Evolutionary conservation across 1,140 invertebrate genomes (phyloP), one percentile per base, ranked within the genome.

Genomic region (Zeugodacus cucurbitae): DNA sequence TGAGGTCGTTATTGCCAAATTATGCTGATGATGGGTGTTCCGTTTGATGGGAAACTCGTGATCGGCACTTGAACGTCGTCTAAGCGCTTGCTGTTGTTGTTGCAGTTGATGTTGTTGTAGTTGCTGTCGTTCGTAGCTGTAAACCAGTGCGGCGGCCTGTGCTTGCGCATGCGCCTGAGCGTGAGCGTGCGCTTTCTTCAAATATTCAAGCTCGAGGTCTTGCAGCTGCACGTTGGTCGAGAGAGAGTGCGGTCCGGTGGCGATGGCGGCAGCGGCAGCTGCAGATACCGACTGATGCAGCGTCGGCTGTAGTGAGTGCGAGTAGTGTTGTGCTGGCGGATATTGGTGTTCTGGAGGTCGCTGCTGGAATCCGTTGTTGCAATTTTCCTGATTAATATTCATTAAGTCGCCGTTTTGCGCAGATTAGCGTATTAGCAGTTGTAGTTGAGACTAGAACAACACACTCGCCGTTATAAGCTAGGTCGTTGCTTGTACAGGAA

Each of bases 71-170:
- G 85, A 58, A 44, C 67, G 44, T 48, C 32, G 17, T 32, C 29
- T 20, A 3, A n/a, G 32, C 11, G n/a, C 37, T 78, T 37, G 74
- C 59, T 87, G 86, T 22, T 85, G 59, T 44, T 37, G 29, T 74
- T 88, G 86, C 41, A 86, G 89, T 34, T 89, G 88, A 4, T 89
- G 88, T 62, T 90, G 89, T 82, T 89, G 90, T 87, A 89, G 89
- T 57, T 88, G 89, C 70, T 89, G 90, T 89, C 90, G 64, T 62
- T 88, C 88, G 88, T 89, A 89, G 62, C 82, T 88, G 48, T 89
- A 89, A 54, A 82, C 88, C 34, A 89, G 85, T 41, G 88, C 82
- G 4, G 70, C 64, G 54, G 86, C 86, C 54, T 87, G 86, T n/a
- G 86, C 86, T 64, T 87, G 86, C 22, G 86, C 86, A 32, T 87